Conservation (phyloP, 1,140 invertebrate species). For the Ooceraea biroi region DNA sequence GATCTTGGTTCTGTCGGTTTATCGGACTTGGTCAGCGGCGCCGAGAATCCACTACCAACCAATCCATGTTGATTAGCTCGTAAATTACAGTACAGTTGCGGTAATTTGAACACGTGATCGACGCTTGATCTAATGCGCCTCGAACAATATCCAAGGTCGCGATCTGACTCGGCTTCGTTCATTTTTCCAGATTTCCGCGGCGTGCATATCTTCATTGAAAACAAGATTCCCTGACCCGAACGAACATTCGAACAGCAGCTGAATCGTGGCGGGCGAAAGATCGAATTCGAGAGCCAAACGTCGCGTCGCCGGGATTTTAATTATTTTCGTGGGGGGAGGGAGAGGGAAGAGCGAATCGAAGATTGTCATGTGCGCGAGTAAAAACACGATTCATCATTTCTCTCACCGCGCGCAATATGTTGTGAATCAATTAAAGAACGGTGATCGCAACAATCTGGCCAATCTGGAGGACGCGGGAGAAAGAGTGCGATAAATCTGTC, state of each 20-base stretch:
- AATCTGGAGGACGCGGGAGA: conserved; percentile 2
- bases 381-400: conserved; percentile 29
- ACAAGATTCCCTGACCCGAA: background rate
- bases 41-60: background rate
- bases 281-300: too few species aligned
- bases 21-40: conserved; percentile 20
- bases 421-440: conserved; percentile 68
- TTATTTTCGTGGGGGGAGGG: too few species aligned
- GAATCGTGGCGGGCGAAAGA: too few species aligned
- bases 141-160: background rate
- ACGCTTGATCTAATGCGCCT: background rate
- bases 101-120: conserved; percentile 7
- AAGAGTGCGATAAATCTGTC: conserved; percentile 67
- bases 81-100: background rate
- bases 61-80: conserved; percentile 20
- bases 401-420: conserved; percentile 52
- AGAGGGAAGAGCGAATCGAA: too few species aligned
- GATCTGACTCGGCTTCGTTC: background rate
- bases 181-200: background rate
- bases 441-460: conserved; percentile 59
- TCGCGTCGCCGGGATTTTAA: background rate
- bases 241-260: too few species aligned
- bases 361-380: conserved; percentile 23
- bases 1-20: conserved; percentile 24
- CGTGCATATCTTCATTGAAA: background rate